These are phyloP conservation scores for Arrhamphus sclerolepis DNA, from an alignment of 2,797 vertebrate genomes.

Conservation along the genomic window DNA sequence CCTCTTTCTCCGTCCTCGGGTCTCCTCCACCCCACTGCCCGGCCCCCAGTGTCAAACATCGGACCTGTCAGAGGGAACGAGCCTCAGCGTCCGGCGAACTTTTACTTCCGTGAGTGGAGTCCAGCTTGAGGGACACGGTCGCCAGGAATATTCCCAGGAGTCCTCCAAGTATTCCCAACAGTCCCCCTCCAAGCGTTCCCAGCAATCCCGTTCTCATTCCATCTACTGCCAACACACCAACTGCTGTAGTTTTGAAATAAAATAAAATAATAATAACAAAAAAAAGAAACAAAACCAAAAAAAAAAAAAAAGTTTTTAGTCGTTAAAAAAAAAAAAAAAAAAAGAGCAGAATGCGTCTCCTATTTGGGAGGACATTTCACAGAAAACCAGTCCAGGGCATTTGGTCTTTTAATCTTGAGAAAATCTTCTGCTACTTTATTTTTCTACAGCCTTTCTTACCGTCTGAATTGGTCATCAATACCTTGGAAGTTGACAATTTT, in stretches of 20 bases:
- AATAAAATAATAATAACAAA: slow-evolving; percentile 21
- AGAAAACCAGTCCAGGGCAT: slow-evolving; percentile 65
- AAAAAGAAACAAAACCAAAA: slow-evolving; percentile 23
- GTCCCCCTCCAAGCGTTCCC: slow-evolving; percentile 46
- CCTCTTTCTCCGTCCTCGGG: slow-evolving; percentile 26
- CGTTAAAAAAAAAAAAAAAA: too few relatives aligned
- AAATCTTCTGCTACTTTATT: slow-evolving; percentile 69
- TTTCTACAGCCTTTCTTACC: slow-evolving; percentile 78
- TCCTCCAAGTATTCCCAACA: too few relatives aligned
- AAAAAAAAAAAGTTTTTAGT: too few relatives aligned
- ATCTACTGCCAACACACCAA: slow-evolving; percentile 55
- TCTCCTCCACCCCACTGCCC: slow-evolving; percentile 43
- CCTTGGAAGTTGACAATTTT: slow-evolving; percentile 51
- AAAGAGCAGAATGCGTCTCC: slow-evolving; percentile 64
- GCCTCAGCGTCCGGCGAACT: slow-evolving; percentile 22
- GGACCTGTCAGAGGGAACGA: slow-evolving; percentile 32
- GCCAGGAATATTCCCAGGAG: slow-evolving; percentile 19
- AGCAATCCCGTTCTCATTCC: slow-evolving; percentile 52
- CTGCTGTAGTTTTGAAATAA: slow-evolving; percentile 42
- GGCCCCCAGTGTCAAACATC: slow-evolving; percentile 29
- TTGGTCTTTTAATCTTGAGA: slow-evolving; percentile 78
- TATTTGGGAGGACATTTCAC: slow-evolving; percentile 70
- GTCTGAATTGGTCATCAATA: slow-evolving; percentile 61
- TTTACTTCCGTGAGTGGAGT: slow-evolving; percentile 29
- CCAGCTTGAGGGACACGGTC: slow-evolving; percentile 31